Percentiles rank a stretch among this genome's conserved stretches.
phyloP scores from a whole-genome alignment of 2,113 vertebrate species.

The Odontesthes bonariensis region DNA sequence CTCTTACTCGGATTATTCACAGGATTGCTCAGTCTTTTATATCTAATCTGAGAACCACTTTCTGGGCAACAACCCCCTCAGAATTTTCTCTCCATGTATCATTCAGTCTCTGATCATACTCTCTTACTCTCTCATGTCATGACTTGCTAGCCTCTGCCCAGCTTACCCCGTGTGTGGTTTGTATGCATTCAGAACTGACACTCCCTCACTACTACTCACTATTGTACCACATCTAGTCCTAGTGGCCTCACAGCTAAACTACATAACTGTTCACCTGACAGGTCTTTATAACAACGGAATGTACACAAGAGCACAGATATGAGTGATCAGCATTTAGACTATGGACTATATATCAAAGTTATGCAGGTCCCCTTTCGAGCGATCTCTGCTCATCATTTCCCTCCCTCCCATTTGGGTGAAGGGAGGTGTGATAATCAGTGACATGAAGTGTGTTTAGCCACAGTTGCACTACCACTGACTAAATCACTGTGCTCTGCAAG shows the following conservation, averaged over 20 bases:
- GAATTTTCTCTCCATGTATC: constrained; percentile 14
- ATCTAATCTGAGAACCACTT: constrained; percentile 34
- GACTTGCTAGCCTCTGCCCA: constrained; percentile 53
- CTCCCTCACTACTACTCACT: not conserved
- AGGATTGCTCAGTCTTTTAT: constrained; percentile 6
- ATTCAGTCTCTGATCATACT: constrained; percentile 1
- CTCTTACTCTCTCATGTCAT: constrained; percentile 52
- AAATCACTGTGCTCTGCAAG: constrained; percentile 31
- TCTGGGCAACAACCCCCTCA: constrained; percentile 16
- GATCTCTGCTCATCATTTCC: not conserved
- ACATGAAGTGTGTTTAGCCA: constrained; percentile 56
- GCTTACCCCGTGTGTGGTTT: constrained; percentile 26
- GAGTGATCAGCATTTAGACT: not conserved
- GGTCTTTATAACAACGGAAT: not conserved
- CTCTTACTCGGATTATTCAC: constrained; percentile 21
- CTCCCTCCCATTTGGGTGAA: not conserved
- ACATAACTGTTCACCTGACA: not conserved
- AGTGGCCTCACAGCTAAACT: constrained; percentile 15
- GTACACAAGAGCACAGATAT: not conserved
- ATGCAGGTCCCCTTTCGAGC: not conserved
- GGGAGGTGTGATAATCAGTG: constrained; percentile 39
- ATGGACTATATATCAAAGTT: constrained; percentile 17
- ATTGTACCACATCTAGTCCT: constrained; percentile 20
- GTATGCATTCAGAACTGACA: constrained; percentile 13
- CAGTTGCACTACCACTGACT: constrained; percentile 45